Base-by-base conservation (phyloP, 1,140 invertebrate genomes). In the Magallana angulata region DNA sequence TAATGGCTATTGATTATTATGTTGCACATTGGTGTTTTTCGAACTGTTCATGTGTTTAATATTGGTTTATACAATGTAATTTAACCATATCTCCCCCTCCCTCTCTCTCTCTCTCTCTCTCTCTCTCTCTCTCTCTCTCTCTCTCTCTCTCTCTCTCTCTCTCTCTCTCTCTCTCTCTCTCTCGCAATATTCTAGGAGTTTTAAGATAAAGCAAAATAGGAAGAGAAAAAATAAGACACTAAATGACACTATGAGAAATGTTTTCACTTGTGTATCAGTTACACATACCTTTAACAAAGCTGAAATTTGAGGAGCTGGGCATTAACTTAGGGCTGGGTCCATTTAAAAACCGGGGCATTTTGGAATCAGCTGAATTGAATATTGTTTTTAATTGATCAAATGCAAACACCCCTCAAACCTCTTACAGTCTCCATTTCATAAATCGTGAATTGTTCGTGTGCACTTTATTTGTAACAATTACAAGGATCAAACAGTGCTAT, bases 401-500 rank as follows among this genome's bases (percentile, higher is more conserved):
- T 62, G 60, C 14, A 62, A 62, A 62, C 9, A 76, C 11, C 36
- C 24, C 12, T 1, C 24, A 76, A 76, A 76, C 36, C 36, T 48
- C 36, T 36, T 76, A 4, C 24, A 30, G 11, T 76, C 24, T 76
- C 68, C 68, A 30, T 76, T 76, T 76, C 68, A 76, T 76, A 12
- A 7, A 76, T 76, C 12, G 24, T 76, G 68, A 18, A 76, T 76
- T 76, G 68, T 76, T 24, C 36, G 18, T 14, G 60, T 48, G 18
- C 60, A 64, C 18, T 64, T 30, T 30, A 76, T 36, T 76, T 76
- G 68, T 30, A 76, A 24, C 68, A 76, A 16, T 62, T 16, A 12
- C 14, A 16, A n/a, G 60, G 68, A 76, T 76, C 68, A 76, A 76
- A 76, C 24, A 36, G 24, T 76, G 68, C 68, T 36, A 30, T 76